Percentiles rank a stretch among this genome's conserved stretches.
Conservation (phyloP, 92 coral and sea anemone species). For the Phenganax stokvisi region DNA sequence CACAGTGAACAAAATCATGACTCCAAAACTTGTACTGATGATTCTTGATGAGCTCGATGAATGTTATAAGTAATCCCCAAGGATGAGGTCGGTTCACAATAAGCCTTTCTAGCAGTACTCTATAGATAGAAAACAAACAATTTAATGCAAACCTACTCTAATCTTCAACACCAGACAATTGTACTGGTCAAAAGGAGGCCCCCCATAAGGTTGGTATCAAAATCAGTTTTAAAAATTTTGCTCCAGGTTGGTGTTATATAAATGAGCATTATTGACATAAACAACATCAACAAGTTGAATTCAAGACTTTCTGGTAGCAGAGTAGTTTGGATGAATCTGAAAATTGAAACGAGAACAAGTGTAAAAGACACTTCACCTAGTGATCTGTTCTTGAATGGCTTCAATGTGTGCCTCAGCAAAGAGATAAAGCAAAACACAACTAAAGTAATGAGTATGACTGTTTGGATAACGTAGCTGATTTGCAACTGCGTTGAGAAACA, state of each 20-base stretch:
- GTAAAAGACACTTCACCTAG: constrained; percentile 54
- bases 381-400: constrained; percentile 94
- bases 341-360: background rate
- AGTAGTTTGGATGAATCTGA: background rate
- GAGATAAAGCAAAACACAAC: constrained; percentile 94
- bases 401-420: constrained; percentile 99
- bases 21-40: constrained; percentile 99
- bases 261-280: no score
- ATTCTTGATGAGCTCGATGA: constrained; percentile 93
- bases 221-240: no score
- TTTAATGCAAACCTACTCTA: background rate
- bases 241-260: no score
- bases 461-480: constrained; percentile 95
- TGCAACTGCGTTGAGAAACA: constrained; percentile 95
- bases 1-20: constrained; percentile 98
- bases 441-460: constrained; percentile 98
- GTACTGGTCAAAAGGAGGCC: no score
- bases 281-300: no score
- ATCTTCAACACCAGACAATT: no score
- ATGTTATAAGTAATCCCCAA: constrained; percentile 97
- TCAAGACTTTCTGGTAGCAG: no score
- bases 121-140: constrained; percentile 21
- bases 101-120: constrained; percentile 84
- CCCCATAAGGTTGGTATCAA: no score
- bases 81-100: constrained; percentile 98